A percentile compares a stretch with the other conserved stretches of the same genome.
These are phyloP conservation scores for Notiomystis cincta DNA, from an alignment of 2,113 vertebrate species.

Conservation along the genomic window DNA sequence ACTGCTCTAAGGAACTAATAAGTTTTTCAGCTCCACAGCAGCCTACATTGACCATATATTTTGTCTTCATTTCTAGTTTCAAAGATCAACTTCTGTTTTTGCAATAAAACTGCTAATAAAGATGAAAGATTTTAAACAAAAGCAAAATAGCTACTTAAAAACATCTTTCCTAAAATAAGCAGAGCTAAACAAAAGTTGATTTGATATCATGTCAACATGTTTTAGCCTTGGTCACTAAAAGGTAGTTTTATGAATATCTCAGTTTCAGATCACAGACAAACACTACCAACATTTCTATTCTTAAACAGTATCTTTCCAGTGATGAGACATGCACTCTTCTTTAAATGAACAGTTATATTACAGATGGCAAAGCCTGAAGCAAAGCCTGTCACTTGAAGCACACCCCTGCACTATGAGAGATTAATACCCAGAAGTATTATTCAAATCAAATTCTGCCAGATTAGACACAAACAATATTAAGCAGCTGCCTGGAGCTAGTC, in stretches of 20 bases:
- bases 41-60: rapidly evolving
- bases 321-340: neutral
- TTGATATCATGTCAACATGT: neutral
- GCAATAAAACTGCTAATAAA: neutral
- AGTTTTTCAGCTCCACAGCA: neutral
- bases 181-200: neutral
- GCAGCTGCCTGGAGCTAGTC: neutral
- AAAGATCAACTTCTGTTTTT: neutral
- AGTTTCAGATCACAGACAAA: neutral
- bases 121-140: neutral
- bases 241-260: neutral
- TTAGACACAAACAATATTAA: neutral
- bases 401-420: neutral
- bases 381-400: neutral
- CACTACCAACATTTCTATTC: neutral
- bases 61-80: neutral
- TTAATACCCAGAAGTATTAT: neutral
- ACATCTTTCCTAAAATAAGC: neutral
- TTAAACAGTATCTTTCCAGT: neutral
- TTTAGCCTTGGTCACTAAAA: neutral
- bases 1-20: neutral
- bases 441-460: neutral
- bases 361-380: neutral
- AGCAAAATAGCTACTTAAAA: neutral
- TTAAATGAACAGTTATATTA: neutral